Evolutionary conservation across 2,888 invertebrate genomes (phyloP), one percentile per base, ranked within the genome.

Genomic region (Rhingia rostrata): DNA sequence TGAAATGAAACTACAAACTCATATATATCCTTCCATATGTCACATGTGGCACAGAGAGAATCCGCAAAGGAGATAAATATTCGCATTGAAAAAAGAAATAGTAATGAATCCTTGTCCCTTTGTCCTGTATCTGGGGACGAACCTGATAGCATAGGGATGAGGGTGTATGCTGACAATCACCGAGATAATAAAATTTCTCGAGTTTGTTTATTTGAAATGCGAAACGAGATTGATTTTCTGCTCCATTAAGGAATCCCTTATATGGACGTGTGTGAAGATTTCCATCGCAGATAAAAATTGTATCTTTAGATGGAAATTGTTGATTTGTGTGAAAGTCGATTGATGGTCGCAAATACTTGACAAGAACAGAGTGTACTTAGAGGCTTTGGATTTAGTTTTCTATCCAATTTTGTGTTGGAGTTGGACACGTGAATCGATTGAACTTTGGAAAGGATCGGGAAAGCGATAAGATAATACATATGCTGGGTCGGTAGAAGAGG

Each of bases 151-250:
- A 0, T 43, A n/a, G 22, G 12, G 43, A 35, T 33, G 33, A 49
- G 58, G 64, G 69, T 69, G 1, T 22, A 70, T 64, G 75, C 75
- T 81, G 82, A 72, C 82, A 77, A 77, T 82, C 77, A 56, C 49
- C 39, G 56, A 66, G 77, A 67, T 67, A 83, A 77, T 67, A 83
- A 72, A 77, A 83, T 77, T 77, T 77, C 61, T 58, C 66, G 72
- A 78, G 56, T 83, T 61, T 78, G 78, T 77, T 83, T 78, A 63
- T 78, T 78, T 61, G 72, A 77, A 77, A 77, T 77, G 54, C 64
- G 70, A 72, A 72, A 72, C 53, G 47, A 67, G 82, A 72, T 72
- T 82, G 77, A 77, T 77, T 83, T 83, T 67, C 67, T 66, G 61
- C 47, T 54, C 67, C 54, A 74, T 47, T 77, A 66, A 32, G 41